A percentile compares a stretch with the other conserved stretches of the same genome.
These are phyloP conservation scores for Bellardia bayeri DNA, from an alignment of 2,888 invertebrate genomes.

Conservation along the genomic window DNA sequence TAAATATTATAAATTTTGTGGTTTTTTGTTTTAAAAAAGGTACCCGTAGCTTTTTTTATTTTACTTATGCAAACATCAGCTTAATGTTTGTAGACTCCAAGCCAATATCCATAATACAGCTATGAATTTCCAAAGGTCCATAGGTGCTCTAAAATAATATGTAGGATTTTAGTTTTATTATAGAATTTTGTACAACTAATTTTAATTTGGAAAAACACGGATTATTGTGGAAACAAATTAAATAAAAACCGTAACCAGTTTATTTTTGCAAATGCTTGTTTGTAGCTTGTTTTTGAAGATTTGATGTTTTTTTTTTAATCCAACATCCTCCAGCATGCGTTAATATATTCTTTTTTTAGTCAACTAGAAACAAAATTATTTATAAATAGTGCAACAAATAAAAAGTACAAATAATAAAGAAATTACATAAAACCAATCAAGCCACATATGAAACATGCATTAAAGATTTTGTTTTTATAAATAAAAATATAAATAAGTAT, in stretches of 20 bases:
- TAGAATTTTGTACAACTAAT: too few species aligned
- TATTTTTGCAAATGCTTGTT: slow-evolving; percentile 39
- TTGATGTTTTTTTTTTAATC: slow-evolving; percentile 23
- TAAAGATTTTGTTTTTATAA: slow-evolving; percentile 12
- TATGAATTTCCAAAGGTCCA: slow-evolving; percentile 80
- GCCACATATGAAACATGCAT: slow-evolving; percentile 58
- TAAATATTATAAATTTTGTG: slow-evolving; percentile 13
- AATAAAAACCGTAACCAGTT: slow-evolving; percentile 66
- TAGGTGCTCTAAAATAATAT: slow-evolving; percentile 80
- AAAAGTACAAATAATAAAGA: slow-evolving; percentile 14
- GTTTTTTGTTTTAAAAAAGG: slow-evolving; percentile 43
- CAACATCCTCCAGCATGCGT: slow-evolving; percentile 61
- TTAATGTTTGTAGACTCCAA: slow-evolving; percentile 62
- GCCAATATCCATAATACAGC: slow-evolving; percentile 78
- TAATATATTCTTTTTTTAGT: slow-evolving; percentile 13
- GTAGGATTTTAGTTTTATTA: slow-evolving; percentile 52
- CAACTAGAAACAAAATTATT: slow-evolving; percentile 52
- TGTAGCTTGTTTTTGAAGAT: slow-evolving; percentile 24
- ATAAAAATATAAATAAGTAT: neutral
- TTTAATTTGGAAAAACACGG: neutral
- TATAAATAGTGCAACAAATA: neutral
- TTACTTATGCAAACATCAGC: slow-evolving; percentile 61
- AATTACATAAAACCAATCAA: slow-evolving; percentile 58
- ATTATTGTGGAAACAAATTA: slow-evolving; percentile 8
- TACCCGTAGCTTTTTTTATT: slow-evolving; percentile 62